Base-by-base conservation (phyloP, 2,888 invertebrate genomes). In the Thereva nobilitata region DNA sequence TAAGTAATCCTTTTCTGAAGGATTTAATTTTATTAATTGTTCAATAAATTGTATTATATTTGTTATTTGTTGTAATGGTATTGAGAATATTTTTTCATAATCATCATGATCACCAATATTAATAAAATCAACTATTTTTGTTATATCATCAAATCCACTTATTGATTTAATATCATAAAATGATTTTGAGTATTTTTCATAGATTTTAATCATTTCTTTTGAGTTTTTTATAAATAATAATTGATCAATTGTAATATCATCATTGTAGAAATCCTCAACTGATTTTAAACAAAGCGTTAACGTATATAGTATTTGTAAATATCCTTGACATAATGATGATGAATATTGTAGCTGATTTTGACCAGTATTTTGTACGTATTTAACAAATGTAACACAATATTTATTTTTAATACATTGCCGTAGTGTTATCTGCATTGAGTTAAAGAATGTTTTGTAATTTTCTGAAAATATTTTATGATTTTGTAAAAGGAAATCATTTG, bases 111-210 rank as follows among this genome's bases (percentile, higher is more conserved):
- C 49, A 4, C 57, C 70, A 66, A 70, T 69, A 84, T 84, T 73
- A 83, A 74, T 59, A 4, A 71, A 35, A 5, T 69, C 87, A 68
- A 90, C 82, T 61, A 86, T 76, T 77, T 83, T 85, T 70, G 87
- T 85, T 65, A 90, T 87, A 72, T 87, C 86, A 50, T 82, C 76
- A 75, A 90, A 89, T 42, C 90, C 91, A 75, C 88, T 86, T 70
- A 90, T 83, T 72, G 89, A 88, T 75, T 88, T 87, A 70, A 90
- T 84, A 83, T 90, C 88, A 79, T 90, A 89, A 77, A 90, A 83
- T 73, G 86, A 85, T 79, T 86, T 83, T 53, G 89, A 84, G 82
- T 91, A 91, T 77, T 85, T 85, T 78, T 86, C 88, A 77, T 89
- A 90, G 70, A 89, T 83, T 76, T 85, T 84, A 75, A 89, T 85